phyloP scores from a whole-genome alignment of 2,888 invertebrate species.

The Aricia artaxerxes region DNA sequence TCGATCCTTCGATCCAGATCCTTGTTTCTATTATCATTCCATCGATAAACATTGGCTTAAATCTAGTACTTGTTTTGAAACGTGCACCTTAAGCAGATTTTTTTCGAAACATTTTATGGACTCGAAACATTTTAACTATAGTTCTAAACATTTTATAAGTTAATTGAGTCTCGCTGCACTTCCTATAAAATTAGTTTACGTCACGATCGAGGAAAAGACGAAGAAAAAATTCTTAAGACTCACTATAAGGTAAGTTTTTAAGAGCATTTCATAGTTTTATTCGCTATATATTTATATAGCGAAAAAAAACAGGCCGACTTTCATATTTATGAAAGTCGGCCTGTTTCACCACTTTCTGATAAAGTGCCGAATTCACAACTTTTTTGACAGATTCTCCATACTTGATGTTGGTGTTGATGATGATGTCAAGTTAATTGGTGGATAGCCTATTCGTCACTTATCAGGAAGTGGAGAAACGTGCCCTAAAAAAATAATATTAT shows the following conservation, averaged over 20 bases:
- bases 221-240: background rate
- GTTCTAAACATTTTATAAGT: background rate
- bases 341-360: too few relatives aligned
- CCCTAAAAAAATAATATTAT: background rate
- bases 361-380: too few relatives aligned
- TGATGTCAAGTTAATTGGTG: too few relatives aligned
- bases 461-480: too few relatives aligned
- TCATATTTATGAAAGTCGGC: too few relatives aligned
- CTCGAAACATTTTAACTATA: background rate
- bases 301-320: too few relatives aligned
- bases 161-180: slow-evolving; percentile 9
- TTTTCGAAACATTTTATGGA: background rate
- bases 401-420: too few relatives aligned
- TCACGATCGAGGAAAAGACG: background rate
- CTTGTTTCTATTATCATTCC: background rate
- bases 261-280: background rate
- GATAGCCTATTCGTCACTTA: too few relatives aligned
- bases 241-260: background rate
- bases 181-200: background rate
- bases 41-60: background rate
- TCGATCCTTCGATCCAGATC: too few relatives aligned
- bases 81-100: background rate
- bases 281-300: background rate
- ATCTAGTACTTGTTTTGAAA: background rate
- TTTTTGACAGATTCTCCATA: too few relatives aligned